Percentiles rank a stretch among this genome's conserved stretches.
Conservation (phyloP, 2,888 invertebrate species). For the Acanthosoma haemorrhoidale region DNA sequence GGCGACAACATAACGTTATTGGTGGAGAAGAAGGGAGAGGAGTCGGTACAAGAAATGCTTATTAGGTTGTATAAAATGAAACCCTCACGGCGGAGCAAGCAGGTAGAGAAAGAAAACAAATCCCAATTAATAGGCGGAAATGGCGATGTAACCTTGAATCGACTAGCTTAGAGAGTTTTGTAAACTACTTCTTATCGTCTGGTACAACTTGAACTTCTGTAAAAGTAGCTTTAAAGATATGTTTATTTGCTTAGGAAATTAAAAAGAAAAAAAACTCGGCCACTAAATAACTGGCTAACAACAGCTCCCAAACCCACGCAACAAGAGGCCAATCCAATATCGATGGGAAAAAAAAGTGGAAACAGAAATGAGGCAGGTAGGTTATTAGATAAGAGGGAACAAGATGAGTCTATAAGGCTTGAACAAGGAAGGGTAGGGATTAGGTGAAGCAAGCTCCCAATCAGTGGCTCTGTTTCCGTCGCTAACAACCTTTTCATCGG, state of each 20-base stretch:
- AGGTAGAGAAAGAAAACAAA: no score
- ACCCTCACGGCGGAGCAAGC: no score
- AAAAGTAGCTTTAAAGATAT: background rate
- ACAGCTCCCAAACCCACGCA: background rate
- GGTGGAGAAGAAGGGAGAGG: no score
- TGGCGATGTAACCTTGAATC: no score
- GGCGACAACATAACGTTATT: no score
- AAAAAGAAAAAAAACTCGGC: background rate
- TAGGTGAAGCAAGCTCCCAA: background rate
- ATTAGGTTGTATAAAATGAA: no score
- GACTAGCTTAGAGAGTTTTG: no score
- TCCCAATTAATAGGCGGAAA: no score
- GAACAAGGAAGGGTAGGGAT: background rate
- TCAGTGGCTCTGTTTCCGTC: background rate
- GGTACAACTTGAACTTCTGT: background rate
- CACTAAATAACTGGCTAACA: background rate
- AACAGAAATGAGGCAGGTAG: slow-evolving; percentile 11
- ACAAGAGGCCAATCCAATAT: background rate
- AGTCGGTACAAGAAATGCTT: no score
- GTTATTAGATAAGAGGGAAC: slow-evolving; percentile 1
- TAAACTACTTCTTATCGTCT: background rate
- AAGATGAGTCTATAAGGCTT: background rate
- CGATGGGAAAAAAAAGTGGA: background rate
- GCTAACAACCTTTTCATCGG: slow-evolving; percentile 7
- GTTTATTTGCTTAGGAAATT: background rate